Evolutionary conservation across 2,888 invertebrate species (phyloP).

Genomic region (Cataglyphis cursor): DNA sequence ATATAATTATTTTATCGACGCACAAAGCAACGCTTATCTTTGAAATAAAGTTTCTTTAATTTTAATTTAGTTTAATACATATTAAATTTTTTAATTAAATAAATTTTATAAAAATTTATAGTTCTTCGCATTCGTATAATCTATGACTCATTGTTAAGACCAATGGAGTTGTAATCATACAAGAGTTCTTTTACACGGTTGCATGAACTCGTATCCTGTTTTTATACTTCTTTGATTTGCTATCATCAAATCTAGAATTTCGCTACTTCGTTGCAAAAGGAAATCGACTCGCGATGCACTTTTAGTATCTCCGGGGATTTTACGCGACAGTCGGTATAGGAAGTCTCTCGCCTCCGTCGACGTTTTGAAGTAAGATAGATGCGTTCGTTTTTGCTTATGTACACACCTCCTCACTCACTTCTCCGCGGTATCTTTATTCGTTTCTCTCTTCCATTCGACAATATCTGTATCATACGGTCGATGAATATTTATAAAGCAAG

Average conservation of each 20-base stretch:
- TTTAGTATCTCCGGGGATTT: slow-evolving; percentile 44
- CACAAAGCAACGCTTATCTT: neutral
- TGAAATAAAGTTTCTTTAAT: slow-evolving; percentile 13
- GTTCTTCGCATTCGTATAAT: neutral
- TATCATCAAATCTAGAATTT: slow-evolving; percentile 24
- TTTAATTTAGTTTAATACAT: neutral
- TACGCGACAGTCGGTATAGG: slow-evolving; percentile 41
- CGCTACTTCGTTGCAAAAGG: neutral
- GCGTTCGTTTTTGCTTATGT: slow-evolving; percentile 7
- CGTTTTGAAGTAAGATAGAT: slow-evolving; percentile 46
- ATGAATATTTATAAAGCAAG: slow-evolving; percentile 40
- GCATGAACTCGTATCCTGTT: neutral
- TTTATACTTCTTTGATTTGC: slow-evolving; percentile 7
- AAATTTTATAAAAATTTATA: slow-evolving; percentile 1
- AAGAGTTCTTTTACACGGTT: neutral
- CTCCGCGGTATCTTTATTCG: neutral
- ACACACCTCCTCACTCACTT: neutral
- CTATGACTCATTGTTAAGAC: neutral
- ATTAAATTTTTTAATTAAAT: neutral
- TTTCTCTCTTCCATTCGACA: neutral
- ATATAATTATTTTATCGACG: slow-evolving; percentile 1
- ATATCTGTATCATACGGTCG: slow-evolving; percentile 10
- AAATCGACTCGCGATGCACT: slow-evolving; percentile 40
- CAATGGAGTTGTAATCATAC: neutral
- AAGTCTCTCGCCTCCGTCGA: slow-evolving; percentile 17